Percentiles rank a stretch among this genome's conserved stretches.
Conservation (phyloP, 2,113 vertebrate species). For the Dipodomys spectabilis region DNA sequence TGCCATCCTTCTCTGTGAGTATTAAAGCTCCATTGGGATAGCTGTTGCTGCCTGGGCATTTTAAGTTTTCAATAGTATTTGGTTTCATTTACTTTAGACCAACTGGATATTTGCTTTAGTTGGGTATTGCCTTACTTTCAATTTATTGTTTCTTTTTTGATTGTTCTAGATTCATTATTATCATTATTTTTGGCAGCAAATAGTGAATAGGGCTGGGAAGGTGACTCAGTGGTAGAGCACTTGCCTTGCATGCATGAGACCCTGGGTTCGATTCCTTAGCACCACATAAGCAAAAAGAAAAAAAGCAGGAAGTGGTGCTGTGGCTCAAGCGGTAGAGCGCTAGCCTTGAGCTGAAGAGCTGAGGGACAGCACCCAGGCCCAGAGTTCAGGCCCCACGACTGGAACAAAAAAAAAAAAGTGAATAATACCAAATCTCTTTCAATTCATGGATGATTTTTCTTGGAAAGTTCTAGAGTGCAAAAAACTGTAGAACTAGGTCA, state of each 20-base stretch:
- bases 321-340: no score
- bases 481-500: background rate
- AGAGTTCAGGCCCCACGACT: no score
- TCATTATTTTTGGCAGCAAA: background rate
- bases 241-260: no score
- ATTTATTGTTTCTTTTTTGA: background rate
- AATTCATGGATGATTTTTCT: background rate
- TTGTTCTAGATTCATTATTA: background rate
- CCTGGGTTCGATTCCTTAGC: no score
- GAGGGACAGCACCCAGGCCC: no score
- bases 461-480: background rate
- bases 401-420: no score
- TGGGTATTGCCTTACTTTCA: background rate
- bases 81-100: no score
- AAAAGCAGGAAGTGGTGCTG: no score
- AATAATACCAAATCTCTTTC: background rate
- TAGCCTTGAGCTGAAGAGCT: no score
- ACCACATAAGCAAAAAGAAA: no score
- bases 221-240: no score
- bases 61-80: background rate
- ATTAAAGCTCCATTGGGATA: background rate
- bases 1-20: background rate
- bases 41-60: no score
- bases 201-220: background rate
- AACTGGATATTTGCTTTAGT: background rate